These are phyloP conservation scores for Archivesica marissinica DNA, from an alignment of 1,140 invertebrate species.

Conservation along the genomic window DNA sequence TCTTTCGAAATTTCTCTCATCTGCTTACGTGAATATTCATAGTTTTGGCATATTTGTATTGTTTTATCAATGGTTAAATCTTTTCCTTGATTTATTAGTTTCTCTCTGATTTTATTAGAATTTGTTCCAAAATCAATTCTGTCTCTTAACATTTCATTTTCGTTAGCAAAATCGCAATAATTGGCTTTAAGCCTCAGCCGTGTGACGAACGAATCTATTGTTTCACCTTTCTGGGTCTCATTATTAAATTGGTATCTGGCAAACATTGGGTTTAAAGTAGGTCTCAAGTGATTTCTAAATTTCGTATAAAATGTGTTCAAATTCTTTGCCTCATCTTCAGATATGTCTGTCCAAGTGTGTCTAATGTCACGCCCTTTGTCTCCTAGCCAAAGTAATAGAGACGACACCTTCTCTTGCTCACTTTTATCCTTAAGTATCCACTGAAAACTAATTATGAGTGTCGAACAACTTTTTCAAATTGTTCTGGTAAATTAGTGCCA, in stretches of 20 bases:
- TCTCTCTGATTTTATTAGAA: slow-evolving; percentile 58
- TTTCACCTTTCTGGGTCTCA: slow-evolving; percentile 15
- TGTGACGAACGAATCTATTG: slow-evolving; percentile 64
- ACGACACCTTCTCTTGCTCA: slow-evolving; percentile 34
- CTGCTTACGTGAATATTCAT: slow-evolving; percentile 57
- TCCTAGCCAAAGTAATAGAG: slow-evolving; percentile 6
- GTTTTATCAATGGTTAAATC: slow-evolving; percentile 61
- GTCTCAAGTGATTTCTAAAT: slow-evolving; percentile 50
- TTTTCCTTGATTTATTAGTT: slow-evolving; percentile 66
- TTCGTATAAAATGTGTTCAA: slow-evolving; percentile 29
- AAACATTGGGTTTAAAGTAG: slow-evolving; percentile 51
- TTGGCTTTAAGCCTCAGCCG: slow-evolving; percentile 6
- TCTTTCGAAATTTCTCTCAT: slow-evolving; percentile 51
- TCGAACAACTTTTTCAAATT: too few species aligned
- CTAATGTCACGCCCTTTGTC: slow-evolving; percentile 14
- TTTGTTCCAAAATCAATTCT: slow-evolving; percentile 59
- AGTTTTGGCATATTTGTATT: slow-evolving; percentile 52
- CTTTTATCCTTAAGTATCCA: too few species aligned
- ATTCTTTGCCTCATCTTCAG: slow-evolving; percentile 41
- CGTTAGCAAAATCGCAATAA: slow-evolving; percentile 49
- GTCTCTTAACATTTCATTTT: slow-evolving; percentile 60
- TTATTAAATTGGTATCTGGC: slow-evolving; percentile 51
- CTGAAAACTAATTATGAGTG: too few species aligned
- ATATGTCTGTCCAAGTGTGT: slow-evolving; percentile 7
- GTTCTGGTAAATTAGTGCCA: slow-evolving; percentile 2